Evolutionary conservation across 2,888 invertebrate genomes (phyloP).

Genomic region (Sarcophaga carnaria): DNA sequence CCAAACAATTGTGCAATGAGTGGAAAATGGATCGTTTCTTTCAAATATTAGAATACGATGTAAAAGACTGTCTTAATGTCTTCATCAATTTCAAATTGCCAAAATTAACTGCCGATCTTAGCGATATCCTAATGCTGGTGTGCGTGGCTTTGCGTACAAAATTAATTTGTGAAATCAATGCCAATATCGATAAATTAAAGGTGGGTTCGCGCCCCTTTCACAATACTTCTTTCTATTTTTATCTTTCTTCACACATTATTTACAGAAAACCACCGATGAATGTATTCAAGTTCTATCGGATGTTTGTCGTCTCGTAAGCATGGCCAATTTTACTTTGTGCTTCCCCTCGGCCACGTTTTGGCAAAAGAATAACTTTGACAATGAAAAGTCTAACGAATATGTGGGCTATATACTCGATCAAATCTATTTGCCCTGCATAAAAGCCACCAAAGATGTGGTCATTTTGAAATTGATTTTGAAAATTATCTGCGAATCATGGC

Average conservation of each 20-base stretch:
- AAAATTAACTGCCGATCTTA: conserved; percentile 82
- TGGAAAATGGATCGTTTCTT: conserved; percentile 91
- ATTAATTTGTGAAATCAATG: conserved; percentile 89
- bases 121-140: conserved; percentile 90
- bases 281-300: conserved; percentile 88
- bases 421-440: conserved; percentile 89
- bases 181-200: conserved; percentile 89
- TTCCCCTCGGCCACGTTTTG: conserved; percentile 89
- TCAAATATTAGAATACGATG: conserved; percentile 86
- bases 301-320: conserved; percentile 89
- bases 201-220: conserved; percentile 79
- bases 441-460: conserved; percentile 88
- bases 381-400: conserved; percentile 83
- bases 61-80: conserved; percentile 85
- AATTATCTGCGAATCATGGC: conserved; percentile 93
- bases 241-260: background rate
- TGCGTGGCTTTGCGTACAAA: conserved; percentile 91
- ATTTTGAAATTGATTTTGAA: conserved; percentile 90
- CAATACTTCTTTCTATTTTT: background rate
- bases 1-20: conserved; percentile 87
- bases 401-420: conserved; percentile 89
- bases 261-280: conserved; percentile 87
- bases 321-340: conserved; percentile 91
- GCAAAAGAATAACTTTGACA: conserved; percentile 81
- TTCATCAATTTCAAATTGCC: conserved; percentile 83